Evolutionary conservation across 2,113 vertebrate species (phyloP), one percentile per base, ranked within the genome.

Genomic region (Clarias gariepinus): DNA sequence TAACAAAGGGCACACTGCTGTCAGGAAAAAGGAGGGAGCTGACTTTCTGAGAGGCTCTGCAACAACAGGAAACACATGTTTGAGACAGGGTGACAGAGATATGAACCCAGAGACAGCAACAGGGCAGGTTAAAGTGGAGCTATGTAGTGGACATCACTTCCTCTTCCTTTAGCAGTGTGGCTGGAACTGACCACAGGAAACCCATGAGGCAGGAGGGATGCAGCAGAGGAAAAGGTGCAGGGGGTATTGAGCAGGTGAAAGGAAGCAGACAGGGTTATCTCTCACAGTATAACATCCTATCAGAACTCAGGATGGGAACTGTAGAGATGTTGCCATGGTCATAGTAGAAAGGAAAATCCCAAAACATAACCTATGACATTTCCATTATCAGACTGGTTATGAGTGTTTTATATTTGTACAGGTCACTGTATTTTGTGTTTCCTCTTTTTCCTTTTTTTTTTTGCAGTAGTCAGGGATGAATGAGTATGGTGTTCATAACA

Each of bases 1-100:
- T 84, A 83, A 89, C 81, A 86, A 86, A 89, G 85, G 85, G 64
- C 33, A 25, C 64, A 64, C 63, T 60, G 21, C 57, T 79, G 25
- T 82, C 30, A 61, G 88, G 85, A 89, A 83, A 86, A 83, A 69
- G 66, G 63, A 55, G 76, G 63, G 81, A 33, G 30, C 33, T 60
- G 74, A 83, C 74, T 83, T 85, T 86, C 85, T 21, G 16, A 86
- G 28, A 33, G 57, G 55, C 47, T 82, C 80, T 78, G 64, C 81
- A 89, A 86, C 81, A 89, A 89, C 88, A 89, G 88, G 88, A 89
- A 89, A 84, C 88, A 89, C 68, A 89, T 89, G 88, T 80, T 77
- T 76, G 63, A 41, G 16, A 74, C 64, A 57, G 85, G 71, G 69
- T 84, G 82, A 61, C 80, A 73, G 78, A 69, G 85, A 85, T 1